Conservation (phyloP, 1,140 invertebrate species). For the Hylaeus volcanicus region DNA sequence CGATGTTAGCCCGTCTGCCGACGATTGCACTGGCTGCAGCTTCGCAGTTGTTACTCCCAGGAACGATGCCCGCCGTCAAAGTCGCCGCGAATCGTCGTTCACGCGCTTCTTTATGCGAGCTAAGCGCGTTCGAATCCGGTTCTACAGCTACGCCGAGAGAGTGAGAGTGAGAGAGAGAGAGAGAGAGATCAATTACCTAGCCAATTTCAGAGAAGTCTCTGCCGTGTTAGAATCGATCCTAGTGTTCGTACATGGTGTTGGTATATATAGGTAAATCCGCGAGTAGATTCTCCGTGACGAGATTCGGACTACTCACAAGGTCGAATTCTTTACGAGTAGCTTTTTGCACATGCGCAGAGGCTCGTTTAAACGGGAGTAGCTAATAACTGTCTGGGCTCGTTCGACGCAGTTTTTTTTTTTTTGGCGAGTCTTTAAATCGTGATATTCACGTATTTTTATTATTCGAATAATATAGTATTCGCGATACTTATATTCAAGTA, state of each 20-base stretch:
- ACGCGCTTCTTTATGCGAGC: conserved; percentile 31
- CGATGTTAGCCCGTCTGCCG: conserved; percentile 56
- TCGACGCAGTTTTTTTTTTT: neutral
- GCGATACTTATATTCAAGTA: no score
- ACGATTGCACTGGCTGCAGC: conserved; percentile 49
- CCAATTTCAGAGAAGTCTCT: conserved; percentile 16
- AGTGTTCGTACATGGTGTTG: neutral
- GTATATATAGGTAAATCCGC: neutral
- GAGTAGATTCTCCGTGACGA: conserved; percentile 18
- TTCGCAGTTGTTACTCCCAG: conserved; percentile 38
- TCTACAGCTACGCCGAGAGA: neutral
- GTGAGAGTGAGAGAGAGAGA: no score
- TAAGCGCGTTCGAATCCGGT: conserved; percentile 30
- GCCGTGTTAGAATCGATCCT: conserved; percentile 19
- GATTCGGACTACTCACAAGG: conserved; percentile 26
- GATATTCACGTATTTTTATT: no score
- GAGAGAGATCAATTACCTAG: conserved; percentile 19
- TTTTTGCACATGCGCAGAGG: neutral
- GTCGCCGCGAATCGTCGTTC: conserved; percentile 27
- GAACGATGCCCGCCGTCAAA: conserved; percentile 28
- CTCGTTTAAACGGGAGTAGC: neutral
- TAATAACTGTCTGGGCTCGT: neutral
- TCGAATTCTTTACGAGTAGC: conserved; percentile 32
- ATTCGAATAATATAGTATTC: no score
- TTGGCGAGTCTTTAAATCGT: no score